Evolutionary conservation across 2,113 vertebrate genomes (phyloP).

Genomic region (Heloderma charlesbogerti): DNA sequence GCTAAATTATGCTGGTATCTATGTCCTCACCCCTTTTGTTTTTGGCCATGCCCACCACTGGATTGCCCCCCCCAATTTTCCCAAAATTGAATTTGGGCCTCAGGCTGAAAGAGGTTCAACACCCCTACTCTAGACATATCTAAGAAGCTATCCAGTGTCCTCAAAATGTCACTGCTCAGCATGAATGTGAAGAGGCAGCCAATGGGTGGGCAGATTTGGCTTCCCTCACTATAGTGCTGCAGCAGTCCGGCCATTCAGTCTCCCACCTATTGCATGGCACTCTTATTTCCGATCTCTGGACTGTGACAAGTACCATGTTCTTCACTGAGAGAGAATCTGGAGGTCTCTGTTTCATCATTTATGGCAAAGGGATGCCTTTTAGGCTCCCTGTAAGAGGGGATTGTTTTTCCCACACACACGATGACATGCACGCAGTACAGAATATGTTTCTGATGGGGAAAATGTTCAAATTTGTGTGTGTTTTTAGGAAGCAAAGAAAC

Average conservation of each 20-base stretch:
- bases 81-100: neutral
- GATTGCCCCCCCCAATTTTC: neutral
- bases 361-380: neutral
- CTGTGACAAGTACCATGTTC: no score
- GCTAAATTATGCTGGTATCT: no score
- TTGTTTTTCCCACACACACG: neutral
- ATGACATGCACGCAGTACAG: neutral
- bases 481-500: neutral
- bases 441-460: neutral
- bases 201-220: neutral
- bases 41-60: no score
- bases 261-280: neutral
- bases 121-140: neutral
- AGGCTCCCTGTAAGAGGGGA: neutral
- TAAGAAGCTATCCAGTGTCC: neutral
- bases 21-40: no score
- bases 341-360: neutral
- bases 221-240: no score
- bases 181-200: neutral
- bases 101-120: no score
- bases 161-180: neutral
- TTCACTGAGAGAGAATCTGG: neutral
- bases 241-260: neutral
- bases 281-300: neutral
- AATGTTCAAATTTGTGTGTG: neutral